Conservation (phyloP, 2,797 vertebrate genomes). For the Eulemur rubriventer region DNA sequence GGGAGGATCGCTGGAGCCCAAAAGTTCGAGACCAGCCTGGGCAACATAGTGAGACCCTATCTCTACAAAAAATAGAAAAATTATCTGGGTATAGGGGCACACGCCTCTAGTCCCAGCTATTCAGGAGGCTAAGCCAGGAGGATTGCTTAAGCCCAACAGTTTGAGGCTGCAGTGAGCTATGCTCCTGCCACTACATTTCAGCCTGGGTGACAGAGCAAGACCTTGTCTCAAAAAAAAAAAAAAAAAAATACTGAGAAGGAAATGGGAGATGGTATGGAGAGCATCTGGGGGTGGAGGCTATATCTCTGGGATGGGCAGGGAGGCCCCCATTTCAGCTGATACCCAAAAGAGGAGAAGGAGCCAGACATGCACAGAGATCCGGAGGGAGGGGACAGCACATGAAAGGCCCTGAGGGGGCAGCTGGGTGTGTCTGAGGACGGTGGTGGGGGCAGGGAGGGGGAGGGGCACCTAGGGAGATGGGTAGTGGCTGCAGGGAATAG, state of each 20-base stretch:
- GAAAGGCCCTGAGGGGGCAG: not conserved
- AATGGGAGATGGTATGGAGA: not conserved
- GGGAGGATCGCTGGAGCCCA: not conserved
- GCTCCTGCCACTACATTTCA: not conserved
- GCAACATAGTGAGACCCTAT: not conserved
- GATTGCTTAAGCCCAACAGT: not conserved
- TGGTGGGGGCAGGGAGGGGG: too few relatives aligned
- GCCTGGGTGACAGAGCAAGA: not conserved
- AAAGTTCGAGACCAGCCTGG: not conserved
- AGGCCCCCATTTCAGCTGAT: not conserved
- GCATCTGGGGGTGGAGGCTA: not conserved
- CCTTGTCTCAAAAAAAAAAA: not conserved
- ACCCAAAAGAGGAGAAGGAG: not conserved
- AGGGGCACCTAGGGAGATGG: not conserved
- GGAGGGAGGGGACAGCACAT: not conserved
- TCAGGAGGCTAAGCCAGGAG: not conserved
- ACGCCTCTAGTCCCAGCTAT: not conserved
- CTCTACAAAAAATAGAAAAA: not conserved
- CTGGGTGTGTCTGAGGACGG: not conserved
- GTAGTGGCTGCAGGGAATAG: not conserved
- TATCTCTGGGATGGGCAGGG: not conserved
- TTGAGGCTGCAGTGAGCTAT: not conserved
- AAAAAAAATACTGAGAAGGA: not conserved
- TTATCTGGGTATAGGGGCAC: not conserved
- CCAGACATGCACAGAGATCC: not conserved